phyloP scores from a whole-genome alignment of 2,113 vertebrate genomes.

The Recurvirostra avosetta region DNA sequence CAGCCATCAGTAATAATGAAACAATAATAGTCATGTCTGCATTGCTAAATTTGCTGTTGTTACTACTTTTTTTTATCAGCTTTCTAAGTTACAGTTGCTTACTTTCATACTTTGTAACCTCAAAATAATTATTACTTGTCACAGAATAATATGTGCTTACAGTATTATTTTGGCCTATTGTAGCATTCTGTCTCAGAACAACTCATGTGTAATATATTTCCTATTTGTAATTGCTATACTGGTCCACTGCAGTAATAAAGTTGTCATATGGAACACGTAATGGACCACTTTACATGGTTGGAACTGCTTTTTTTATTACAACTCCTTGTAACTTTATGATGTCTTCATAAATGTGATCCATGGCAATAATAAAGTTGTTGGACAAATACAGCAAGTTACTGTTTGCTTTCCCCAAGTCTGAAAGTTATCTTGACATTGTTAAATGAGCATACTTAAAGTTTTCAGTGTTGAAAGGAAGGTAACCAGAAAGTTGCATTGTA shows the following conservation, averaged over 20 bases:
- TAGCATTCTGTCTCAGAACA: slow-evolving; percentile 29
- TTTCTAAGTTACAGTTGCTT: neutral
- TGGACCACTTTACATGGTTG: neutral
- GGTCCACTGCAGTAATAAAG: neutral
- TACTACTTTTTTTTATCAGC: neutral
- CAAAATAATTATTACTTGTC: slow-evolving; percentile 20
- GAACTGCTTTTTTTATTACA: slow-evolving; percentile 18
- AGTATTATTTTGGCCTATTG: neutral
- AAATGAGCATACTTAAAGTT: neutral
- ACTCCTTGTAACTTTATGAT: slow-evolving; percentile 1
- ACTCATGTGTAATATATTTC: slow-evolving; percentile 18
- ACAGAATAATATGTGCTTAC: neutral
- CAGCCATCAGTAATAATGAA: neutral
- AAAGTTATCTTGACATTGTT: neutral
- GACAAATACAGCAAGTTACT: neutral
- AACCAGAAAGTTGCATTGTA: neutral
- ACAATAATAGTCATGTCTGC: neutral
- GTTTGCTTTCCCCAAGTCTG: neutral
- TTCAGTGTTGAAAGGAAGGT: neutral
- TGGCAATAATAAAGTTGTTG: slow-evolving; percentile 14
- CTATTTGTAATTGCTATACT: neutral
- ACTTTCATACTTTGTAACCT: slow-evolving; percentile 9
- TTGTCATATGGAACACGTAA: slow-evolving; percentile 1
- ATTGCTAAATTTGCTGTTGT: slow-evolving; percentile 16
- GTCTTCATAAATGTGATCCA: slow-evolving; percentile 33